Base-by-base conservation (phyloP, 2,888 invertebrate genomes). In the Lithophane ornitopus region DNA sequence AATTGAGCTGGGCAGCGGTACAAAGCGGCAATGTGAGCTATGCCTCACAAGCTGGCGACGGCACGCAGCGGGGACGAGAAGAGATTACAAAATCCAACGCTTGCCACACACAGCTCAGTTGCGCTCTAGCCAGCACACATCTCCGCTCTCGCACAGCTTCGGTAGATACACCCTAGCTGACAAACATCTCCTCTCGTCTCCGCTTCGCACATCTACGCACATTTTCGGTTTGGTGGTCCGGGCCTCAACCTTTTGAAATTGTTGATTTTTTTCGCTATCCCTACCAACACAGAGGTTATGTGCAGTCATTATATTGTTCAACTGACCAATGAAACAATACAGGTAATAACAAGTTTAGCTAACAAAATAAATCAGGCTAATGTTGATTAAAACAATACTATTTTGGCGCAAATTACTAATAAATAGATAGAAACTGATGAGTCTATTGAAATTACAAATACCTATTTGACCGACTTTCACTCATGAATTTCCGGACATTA, bases 271-370 rank as follows among this genome's bases (percentile, higher is more conserved):
- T 75, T 73, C 12, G 22, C 56, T 73, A 34, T 34, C 75, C 11
- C 39, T 82, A 76, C 70, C 34, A 19, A 4, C 12, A 12, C n/a
- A 39, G n/a, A 44, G 39, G 26, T 75, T 78, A 81, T 70, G 58
- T 41, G 61, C 66, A 52, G 68, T 78, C 62, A 61, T 75, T 78
- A 52, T 28, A 70, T 44, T 68, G 59, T 46, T 72, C 12, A 68
- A 65, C 52, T 78, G 74, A 56, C 80, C 76, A 56, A 61, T 61
- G 56, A 52, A 72, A 56, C 8, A 71, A 46, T 59, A 46, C 44
- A 62, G 41, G 12, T 26, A 58, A 63, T 63, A 44, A 63, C 26
- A 58, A 26, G 14, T 56, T 63, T 54, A 28, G 22, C 71, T 12
- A 56, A 19, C 4, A 26, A 70, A 67, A 41, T 28, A 22, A 67